These are phyloP conservation scores for Xerus rutilus DNA, from an alignment of 2,797 vertebrate genomes.

Conservation along the genomic window DNA sequence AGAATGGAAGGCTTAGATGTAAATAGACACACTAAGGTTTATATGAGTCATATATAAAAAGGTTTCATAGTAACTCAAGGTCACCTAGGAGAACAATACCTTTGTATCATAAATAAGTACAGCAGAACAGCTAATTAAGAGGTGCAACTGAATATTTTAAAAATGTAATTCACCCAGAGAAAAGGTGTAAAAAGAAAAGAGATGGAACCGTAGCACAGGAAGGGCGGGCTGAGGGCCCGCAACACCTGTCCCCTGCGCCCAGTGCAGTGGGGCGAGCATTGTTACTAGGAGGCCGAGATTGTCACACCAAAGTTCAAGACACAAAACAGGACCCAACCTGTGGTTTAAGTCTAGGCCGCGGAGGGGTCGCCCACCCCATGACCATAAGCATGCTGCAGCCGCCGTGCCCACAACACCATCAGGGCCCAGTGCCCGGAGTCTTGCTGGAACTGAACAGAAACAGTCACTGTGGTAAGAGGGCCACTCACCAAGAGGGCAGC, in stretches of 20 bases:
- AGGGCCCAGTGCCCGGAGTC: neutral
- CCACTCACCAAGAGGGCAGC: neutral
- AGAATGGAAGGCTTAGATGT: neutral
- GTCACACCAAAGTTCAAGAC: neutral
- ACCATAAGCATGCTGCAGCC: neutral
- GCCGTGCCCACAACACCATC: neutral
- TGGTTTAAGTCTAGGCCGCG: too few relatives aligned
- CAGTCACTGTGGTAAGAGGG: neutral
- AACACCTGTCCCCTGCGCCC: too few relatives aligned
- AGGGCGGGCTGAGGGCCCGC: too few relatives aligned
- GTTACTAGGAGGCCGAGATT: neutral
- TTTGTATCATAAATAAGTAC: neutral
- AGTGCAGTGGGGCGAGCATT: neutral
- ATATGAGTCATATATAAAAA: neutral
- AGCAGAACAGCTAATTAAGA: neutral
- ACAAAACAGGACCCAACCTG: neutral
- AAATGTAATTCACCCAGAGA: neutral
- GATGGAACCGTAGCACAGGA: neutral
- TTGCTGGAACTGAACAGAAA: neutral
- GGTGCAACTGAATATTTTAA: neutral
- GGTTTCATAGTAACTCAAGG: neutral
- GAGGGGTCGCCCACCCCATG: neutral
- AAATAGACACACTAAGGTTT: neutral
- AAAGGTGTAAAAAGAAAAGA: neutral
- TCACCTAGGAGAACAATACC: neutral